Base-by-base conservation (phyloP, 2,888 invertebrate species). In the Dynastes grantii region DNA sequence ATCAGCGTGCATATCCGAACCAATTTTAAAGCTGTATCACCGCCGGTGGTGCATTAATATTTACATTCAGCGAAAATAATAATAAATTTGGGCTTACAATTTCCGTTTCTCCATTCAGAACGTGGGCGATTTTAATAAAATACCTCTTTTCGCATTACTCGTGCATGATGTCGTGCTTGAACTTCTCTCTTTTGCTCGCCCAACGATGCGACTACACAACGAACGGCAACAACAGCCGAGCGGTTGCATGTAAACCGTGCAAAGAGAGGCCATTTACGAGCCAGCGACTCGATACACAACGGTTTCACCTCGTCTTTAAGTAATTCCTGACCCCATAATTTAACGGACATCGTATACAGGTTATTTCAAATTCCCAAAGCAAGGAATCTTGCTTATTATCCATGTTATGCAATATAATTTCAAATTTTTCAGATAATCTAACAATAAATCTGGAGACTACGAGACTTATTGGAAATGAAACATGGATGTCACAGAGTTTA, bases 251-350 rank as follows among this genome's bases (percentile, higher is more conserved):
- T 68, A 68, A 67, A 29, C 68, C 68, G 29, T 68, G 51, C 68
- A 63, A 63, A 63, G 51, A 51, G 51, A 51, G 68, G 27, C 68
- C 68, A 51, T 68, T 68, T 68, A 68, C 68, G 51, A 68, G 63
- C 68, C 68, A 51, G 68, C 51, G 32, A 63, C 45, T 67, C 65
- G 65, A 22, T 16, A n/a, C 22, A 45, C 65, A 67, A 67, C 65
- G 65, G 65, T 67, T 68, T 68, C 68, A 68, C 68, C 68, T 68
- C 68, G 68, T 68, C 68, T 68, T 51, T 49, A 51, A 68, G 68
- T 68, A 68, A 68, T 68, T 68, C 68, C 22, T 68, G 68, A 68
- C 68, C 68, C 68, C 68, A 68, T 68, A 68, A 68, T 68, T 68
- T 68, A 68, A 53, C 49, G 68, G 45, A 68, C 68, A 68, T 68